phyloP scores from a whole-genome alignment of 37 sponge, comb jelly and placozoan genomes.

The Haliclona indistincta region DNA sequence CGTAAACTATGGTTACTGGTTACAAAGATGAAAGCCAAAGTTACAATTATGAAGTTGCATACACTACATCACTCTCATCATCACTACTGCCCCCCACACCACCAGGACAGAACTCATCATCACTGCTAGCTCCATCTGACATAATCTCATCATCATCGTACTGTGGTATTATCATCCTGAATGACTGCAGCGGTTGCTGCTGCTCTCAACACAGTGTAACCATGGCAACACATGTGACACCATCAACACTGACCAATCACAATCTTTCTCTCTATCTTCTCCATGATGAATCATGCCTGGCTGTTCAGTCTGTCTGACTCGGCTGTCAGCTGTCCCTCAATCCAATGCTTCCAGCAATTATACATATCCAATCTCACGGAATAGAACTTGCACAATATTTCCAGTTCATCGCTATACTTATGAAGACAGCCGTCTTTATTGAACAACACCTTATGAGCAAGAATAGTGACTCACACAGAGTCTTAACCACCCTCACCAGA shows the following conservation, averaged over 20 bases:
- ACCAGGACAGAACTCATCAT: no score
- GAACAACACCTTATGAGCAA: conserved; percentile 78
- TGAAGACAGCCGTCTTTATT: conserved; percentile 84
- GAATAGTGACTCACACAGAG: not conserved
- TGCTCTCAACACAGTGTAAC: no score
- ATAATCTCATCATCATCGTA: no score
- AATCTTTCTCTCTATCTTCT: conserved; percentile 88
- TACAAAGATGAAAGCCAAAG: no score
- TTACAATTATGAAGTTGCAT: no score
- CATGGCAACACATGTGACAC: no score
- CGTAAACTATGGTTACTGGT: no score
- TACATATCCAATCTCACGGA: conserved; percentile 74
- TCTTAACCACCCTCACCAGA: conserved; percentile 41
- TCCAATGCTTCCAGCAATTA: conserved; percentile 75
- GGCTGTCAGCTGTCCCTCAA: conserved; percentile 81
- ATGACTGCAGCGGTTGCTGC: no score
- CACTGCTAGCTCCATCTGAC: no score
- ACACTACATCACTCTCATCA: no score
- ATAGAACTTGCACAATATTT: conserved; percentile 90
- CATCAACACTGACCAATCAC: conserved; percentile 69
- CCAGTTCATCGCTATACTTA: conserved; percentile 56
- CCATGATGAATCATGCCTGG: conserved; percentile 93
- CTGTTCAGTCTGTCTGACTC: conserved; percentile 76
- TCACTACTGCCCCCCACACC: no score
- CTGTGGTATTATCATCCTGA: no score